phyloP scores from a whole-genome alignment of 2,888 invertebrate species.

The Drosophila acutilabella region DNA sequence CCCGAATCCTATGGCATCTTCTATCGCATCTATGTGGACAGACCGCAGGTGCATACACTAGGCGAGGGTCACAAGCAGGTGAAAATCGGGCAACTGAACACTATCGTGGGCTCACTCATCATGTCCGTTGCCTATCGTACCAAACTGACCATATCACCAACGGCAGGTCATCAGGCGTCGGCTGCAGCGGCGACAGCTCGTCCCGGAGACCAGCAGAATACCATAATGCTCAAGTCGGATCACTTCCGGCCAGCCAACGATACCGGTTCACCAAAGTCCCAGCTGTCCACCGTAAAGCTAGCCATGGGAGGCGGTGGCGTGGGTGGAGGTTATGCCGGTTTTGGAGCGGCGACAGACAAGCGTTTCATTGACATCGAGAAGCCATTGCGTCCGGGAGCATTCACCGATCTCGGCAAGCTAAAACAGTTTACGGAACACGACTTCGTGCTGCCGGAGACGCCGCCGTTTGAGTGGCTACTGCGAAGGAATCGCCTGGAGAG shows the following conservation, averaged over 20 bases:
- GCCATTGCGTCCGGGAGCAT: conserved; percentile 91
- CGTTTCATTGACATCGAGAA: conserved; percentile 89
- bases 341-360: conserved; percentile 86
- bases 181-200: conserved; percentile 87
- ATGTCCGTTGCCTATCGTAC: conserved; percentile 95
- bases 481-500: conserved; percentile 79
- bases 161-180: conserved; percentile 86
- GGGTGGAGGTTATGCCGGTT: conserved; percentile 71
- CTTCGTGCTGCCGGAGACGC: conserved; percentile 87
- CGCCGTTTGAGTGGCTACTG: conserved; percentile 88
- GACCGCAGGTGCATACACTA: conserved; percentile 90
- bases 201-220: conserved; percentile 85
- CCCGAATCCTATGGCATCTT: conserved; percentile 95
- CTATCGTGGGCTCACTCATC: conserved; percentile 93
- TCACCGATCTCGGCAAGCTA: conserved; percentile 89
- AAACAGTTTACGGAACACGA: conserved; percentile 87
- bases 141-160: conserved; percentile 95
- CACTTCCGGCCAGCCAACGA: conserved; percentile 88
- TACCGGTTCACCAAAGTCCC: conserved; percentile 84
- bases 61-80: conserved; percentile 93
- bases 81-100: conserved; percentile 93
- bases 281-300: conserved; percentile 84
- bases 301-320: conserved; percentile 82
- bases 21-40: conserved; percentile 93
- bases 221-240: conserved; percentile 95